Percentiles rank a stretch among this genome's conserved stretches.
These are phyloP conservation scores for Pseudorhombus dupliciocellatus DNA, from an alignment of 2,113 vertebrate genomes.

Conservation along the genomic window DNA sequence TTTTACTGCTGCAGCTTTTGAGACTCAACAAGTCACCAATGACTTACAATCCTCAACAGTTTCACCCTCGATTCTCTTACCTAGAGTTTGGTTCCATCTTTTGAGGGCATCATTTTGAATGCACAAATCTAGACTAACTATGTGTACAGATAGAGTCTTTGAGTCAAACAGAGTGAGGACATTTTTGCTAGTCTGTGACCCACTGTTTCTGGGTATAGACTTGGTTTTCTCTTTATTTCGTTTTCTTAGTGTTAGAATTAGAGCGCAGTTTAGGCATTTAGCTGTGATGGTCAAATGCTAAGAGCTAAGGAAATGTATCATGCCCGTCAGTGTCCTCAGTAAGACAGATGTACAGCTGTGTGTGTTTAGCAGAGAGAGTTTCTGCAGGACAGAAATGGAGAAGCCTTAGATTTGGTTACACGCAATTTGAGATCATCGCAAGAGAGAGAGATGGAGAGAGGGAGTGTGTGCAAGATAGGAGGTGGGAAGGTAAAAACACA, in stretches of 20 bases:
- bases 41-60: slow-evolving; percentile 14
- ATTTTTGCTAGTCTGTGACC: no score
- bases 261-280: no score
- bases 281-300: no score
- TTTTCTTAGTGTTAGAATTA: no score
- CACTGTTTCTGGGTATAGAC: no score
- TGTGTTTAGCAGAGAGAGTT: slow-evolving; percentile 21
- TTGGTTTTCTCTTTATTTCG: no score
- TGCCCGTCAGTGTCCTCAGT: no score
- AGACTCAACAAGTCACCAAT: slow-evolving; percentile 4
- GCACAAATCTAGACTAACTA: slow-evolving; percentile 8
- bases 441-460: slow-evolving; percentile 28
- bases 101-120: neutral
- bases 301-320: no score
- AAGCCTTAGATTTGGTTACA: slow-evolving; percentile 68
- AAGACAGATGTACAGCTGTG: no score
- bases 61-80: neutral
- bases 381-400: slow-evolving; percentile 62
- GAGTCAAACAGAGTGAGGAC: no score
- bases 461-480: slow-evolving; percentile 29
- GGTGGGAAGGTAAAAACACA: slow-evolving; percentile 34
- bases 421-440: slow-evolving; percentile 60
- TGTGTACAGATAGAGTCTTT: slow-evolving; percentile 18
- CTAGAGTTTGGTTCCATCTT: neutral
- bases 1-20: slow-evolving; percentile 20